Conservation (phyloP, 2,888 invertebrate genomes). For the Trachelus stipa region DNA sequence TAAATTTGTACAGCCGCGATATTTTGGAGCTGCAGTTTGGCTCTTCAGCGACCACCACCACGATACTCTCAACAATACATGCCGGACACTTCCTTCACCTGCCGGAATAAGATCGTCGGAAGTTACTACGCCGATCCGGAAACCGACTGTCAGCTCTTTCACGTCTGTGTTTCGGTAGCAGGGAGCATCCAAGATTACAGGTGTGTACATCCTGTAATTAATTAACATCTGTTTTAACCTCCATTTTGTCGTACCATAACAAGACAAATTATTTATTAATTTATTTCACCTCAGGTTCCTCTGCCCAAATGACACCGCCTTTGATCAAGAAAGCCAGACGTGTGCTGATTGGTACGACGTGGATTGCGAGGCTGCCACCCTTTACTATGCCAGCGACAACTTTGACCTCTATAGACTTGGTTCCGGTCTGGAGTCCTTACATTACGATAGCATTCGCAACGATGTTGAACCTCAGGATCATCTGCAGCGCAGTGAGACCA, state of each 20-base stretch:
- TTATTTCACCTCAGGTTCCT: conserved; percentile 75
- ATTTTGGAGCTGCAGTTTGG: conserved; percentile 52
- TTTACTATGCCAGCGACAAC: conserved; percentile 85
- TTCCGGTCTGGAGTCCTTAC: conserved; percentile 71
- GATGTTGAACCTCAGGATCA: conserved; percentile 62
- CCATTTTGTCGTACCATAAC: not conserved
- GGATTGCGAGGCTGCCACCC: conserved; percentile 84
- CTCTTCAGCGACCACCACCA: conserved; percentile 65
- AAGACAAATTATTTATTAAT: conserved; percentile 4
- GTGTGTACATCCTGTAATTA: conserved; percentile 38
- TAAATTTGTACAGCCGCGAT: conserved; percentile 40
- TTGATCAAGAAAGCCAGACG: conserved; percentile 92
- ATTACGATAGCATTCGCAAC: conserved; percentile 60
- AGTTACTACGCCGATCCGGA: conserved; percentile 91
- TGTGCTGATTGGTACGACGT: conserved; percentile 94
- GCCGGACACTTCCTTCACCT: conserved; percentile 77
- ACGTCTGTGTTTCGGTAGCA: conserved; percentile 87
- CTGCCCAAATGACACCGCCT: conserved; percentile 90
- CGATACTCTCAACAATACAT: conserved; percentile 68
- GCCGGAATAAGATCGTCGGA: conserved; percentile 86
- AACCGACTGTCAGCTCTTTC: conserved; percentile 90
- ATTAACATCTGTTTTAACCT: not conserved
- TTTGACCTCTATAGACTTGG: conserved; percentile 87
- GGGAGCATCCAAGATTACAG: conserved; percentile 69
- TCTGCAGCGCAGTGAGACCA: conserved; percentile 65